Base-by-base conservation (phyloP, 2,113 vertebrate genomes). In the Pedetes capensis region DNA sequence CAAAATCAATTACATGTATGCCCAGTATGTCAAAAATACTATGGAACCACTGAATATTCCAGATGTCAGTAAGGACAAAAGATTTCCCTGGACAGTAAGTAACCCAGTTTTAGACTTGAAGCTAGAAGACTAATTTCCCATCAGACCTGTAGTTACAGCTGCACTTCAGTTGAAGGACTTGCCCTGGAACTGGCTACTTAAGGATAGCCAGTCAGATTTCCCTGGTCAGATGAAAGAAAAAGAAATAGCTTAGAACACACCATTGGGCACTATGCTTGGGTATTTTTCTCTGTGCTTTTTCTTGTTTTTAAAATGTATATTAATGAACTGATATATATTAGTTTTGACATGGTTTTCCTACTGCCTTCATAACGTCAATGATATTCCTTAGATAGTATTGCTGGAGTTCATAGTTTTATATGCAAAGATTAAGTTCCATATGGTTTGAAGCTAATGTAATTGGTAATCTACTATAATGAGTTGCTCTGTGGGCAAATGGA, bases 1-100 rank as follows among this genome's bases (percentile, higher is more conserved):
- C 96, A 98, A 98, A 98, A 99, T 99, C 92, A 99, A 99, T 98
- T 99, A 99, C 97, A 99, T 99, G 99, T 99, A 99, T 61, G 99
- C 99, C 64, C 99, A 99, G 97, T 99, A 99, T 72, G 99, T 99
- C 57, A 99, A 99, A 98, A 99, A 99, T 91, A 99, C 99, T 0
- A 99, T 99, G 99, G 99, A 99, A 97, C 98, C 99, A 32, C 99
- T 99, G 89, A 99, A 99, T 97, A 99, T 99, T 69, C 95, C 98
- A 32, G 99, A 99, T 37, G 98, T 99, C 97, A 98, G 98, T 95
- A 99, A 99, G 95, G 99, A 99, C 96, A 98, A 97, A 92, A 98
- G 99, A 90, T 99, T 99, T 98, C 99, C 99, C 85, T 99, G 99
- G 99, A 99, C 99, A 42, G 99, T 99, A 96, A 98, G 99, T 98